These are phyloP conservation scores for Agrenia bidenticulata DNA, from an alignment of 2,888 invertebrate species.

Conservation along the genomic window DNA sequence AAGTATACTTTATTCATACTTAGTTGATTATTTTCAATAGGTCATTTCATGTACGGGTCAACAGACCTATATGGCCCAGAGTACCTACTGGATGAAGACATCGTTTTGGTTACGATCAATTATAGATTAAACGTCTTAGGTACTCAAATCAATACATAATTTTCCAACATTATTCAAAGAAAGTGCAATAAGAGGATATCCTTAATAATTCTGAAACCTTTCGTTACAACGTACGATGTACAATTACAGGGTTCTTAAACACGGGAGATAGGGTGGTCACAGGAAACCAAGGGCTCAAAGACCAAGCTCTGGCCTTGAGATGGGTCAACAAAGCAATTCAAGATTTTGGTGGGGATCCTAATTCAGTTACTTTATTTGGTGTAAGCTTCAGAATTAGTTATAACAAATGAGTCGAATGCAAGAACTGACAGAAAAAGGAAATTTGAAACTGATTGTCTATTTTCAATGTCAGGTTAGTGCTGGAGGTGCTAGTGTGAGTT, in stretches of 20 bases:
- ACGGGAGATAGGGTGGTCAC: conserved; percentile 30
- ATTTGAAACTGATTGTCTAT: not conserved
- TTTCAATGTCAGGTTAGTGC: conserved; percentile 13
- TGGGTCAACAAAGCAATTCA: conserved; percentile 33
- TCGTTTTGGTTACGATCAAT: conserved; percentile 40
- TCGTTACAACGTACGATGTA: too few species aligned
- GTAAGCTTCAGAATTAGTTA: not conserved
- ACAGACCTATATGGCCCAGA: conserved; percentile 33
- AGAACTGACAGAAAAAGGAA: too few species aligned
- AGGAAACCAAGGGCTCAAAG: conserved; percentile 39
- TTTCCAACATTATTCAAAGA: too few species aligned
- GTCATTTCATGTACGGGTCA: conserved; percentile 39
- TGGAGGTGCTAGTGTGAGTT: conserved; percentile 29
- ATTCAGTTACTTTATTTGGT: conserved; percentile 28
- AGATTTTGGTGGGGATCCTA: conserved; percentile 37
- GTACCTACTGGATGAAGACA: conserved; percentile 39
- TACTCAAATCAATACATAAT: too few species aligned
- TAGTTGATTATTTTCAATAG: conserved; percentile 9
- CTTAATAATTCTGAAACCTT: too few species aligned
- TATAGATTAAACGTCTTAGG: conserved; percentile 36
- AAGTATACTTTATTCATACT: not conserved
- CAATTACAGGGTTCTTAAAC: conserved; percentile 31
- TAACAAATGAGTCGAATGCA: too few species aligned
- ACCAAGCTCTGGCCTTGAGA: conserved; percentile 30
- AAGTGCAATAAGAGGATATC: too few species aligned